Conservation (phyloP, 2,888 invertebrate species). For the Tenthredo distinguenda region DNA sequence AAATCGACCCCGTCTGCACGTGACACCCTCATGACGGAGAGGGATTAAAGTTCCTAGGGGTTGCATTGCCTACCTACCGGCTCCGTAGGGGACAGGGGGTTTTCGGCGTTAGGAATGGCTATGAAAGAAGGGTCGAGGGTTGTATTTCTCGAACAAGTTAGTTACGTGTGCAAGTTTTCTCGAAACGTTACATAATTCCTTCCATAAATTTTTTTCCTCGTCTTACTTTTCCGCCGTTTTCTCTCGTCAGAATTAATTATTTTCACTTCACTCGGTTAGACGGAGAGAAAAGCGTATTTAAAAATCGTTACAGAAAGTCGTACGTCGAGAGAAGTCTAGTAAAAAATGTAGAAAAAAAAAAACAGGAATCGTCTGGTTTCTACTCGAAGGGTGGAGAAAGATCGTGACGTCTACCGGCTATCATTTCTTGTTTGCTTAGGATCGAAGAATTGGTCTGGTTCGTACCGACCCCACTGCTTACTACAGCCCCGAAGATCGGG, state of each 20-base stretch:
- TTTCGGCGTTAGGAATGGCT: neutral
- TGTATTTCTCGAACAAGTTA: neutral
- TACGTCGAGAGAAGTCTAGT: neutral
- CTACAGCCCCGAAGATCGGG: too few species aligned
- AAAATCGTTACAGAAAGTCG: neutral
- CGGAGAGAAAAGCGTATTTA: neutral
- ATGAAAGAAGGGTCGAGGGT: neutral
- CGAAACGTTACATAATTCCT: neutral
- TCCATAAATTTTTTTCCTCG: neutral
- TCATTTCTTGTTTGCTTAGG: constrained; percentile 31
- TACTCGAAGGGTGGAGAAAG: neutral
- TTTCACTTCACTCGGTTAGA: too few species aligned
- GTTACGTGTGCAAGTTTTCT: neutral
- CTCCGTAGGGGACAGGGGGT: neutral
- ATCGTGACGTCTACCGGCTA: neutral
- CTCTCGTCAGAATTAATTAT: too few species aligned
- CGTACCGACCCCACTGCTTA: neutral
- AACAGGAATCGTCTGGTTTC: neutral
- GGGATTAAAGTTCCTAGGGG: constrained; percentile 43
- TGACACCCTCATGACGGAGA: constrained; percentile 47
- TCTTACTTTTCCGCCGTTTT: too few species aligned
- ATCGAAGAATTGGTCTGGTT: constrained; percentile 13
- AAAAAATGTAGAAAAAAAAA: neutral
- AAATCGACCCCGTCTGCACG: constrained; percentile 47
- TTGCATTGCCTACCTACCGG: neutral